Evolutionary conservation across 2,113 vertebrate genomes (phyloP).

Genomic region (Ceyx margarethae): DNA sequence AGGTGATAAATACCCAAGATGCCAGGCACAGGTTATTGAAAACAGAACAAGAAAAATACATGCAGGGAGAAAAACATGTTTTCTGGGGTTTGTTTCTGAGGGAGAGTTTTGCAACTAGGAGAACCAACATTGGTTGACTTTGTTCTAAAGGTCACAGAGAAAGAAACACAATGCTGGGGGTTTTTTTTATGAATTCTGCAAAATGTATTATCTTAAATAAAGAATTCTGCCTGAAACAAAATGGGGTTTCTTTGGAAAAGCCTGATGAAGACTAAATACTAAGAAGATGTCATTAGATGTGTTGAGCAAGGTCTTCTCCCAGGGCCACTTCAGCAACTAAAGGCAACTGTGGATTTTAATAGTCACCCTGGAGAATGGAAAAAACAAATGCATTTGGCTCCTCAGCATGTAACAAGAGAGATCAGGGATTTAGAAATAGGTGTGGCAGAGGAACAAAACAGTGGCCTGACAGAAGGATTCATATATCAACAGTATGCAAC

Average conservation of each 20-base stretch:
- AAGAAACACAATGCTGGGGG: neutral
- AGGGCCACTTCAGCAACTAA: neutral
- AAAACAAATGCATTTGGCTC: neutral
- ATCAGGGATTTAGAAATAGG: neutral
- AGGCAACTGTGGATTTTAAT: neutral
- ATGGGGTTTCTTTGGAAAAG: neutral
- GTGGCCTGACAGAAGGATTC: neutral
- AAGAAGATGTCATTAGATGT: neutral
- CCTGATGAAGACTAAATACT: neutral
- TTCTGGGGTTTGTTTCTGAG: neutral
- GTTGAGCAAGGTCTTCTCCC: neutral
- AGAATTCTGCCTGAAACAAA: neutral
- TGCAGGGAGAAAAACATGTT: neutral
- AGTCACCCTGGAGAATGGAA: neutral
- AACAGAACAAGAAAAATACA: constrained; percentile 16
- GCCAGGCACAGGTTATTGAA: constrained; percentile 1
- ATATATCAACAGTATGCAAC: neutral
- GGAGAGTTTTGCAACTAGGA: neutral
- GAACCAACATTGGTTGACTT: neutral
- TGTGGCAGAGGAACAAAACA: neutral
- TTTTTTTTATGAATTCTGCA: neutral
- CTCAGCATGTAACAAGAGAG: neutral
- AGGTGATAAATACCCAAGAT: constrained; percentile 1
- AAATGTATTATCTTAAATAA: neutral
- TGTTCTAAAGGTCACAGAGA: neutral